These are phyloP conservation scores for Melitaea athalia DNA, from an alignment of 2,888 invertebrate genomes.

Conservation along the genomic window DNA sequence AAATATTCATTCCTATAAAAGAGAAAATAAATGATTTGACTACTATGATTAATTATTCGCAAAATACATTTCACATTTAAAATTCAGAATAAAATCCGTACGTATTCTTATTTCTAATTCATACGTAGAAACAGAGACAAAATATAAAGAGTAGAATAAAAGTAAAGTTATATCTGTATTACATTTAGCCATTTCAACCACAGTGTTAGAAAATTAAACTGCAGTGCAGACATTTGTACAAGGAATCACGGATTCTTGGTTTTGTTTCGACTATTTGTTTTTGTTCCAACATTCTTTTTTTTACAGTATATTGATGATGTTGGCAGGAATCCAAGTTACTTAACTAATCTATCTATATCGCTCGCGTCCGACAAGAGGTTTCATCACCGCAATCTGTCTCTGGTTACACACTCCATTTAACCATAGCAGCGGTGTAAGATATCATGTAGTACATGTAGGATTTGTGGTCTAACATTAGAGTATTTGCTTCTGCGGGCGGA, in stretches of 20 bases:
- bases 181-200: neutral
- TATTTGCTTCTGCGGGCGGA: conserved; percentile 24
- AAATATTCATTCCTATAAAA: no score
- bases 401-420: conserved; percentile 53
- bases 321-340: conserved; percentile 45
- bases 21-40: no score
- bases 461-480: conserved; percentile 32
- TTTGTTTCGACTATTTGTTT: conserved; percentile 9
- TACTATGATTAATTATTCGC: no score
- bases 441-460: conserved; percentile 34
- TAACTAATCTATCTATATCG: conserved; percentile 42
- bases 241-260: conserved; percentile 1
- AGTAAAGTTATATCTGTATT: neutral
- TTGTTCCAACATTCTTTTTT: neutral
- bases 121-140: no score
- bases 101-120: no score
- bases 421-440: conserved; percentile 46
- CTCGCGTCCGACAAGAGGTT: conserved; percentile 43
- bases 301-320: conserved; percentile 31
- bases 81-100: no score
- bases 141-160: no score
- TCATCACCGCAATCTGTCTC: conserved; percentile 50
- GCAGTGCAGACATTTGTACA: conserved; percentile 3
- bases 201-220: conserved; percentile 5
- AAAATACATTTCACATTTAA: no score